Conservation (phyloP, 2,797 vertebrate species). For the Lithobates pipiens region DNA sequence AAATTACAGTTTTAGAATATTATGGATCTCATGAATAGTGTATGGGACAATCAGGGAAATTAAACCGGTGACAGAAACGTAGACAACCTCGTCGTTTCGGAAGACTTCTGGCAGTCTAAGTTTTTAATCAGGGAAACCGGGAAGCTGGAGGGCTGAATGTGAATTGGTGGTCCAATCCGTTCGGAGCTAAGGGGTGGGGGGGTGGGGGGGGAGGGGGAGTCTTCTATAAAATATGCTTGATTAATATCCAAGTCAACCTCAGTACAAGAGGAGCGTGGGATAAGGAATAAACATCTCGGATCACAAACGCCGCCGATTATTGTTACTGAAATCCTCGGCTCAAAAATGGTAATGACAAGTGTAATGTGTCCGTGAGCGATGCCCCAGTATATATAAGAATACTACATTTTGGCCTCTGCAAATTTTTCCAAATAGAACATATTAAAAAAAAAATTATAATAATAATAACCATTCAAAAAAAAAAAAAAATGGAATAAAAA, state of each 20-base stretch:
- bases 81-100: slow-evolving; percentile 70
- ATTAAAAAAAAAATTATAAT: too few relatives aligned
- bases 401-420: too few relatives aligned
- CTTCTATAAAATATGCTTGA: slow-evolving; percentile 23
- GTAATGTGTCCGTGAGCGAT: not conserved
- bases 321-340: not conserved
- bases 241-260: slow-evolving; percentile 29
- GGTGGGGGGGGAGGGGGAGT: not conserved
- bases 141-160: slow-evolving; percentile 74
- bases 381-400: not conserved
- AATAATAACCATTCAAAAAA: too few relatives aligned
- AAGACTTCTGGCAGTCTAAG: slow-evolving; percentile 77
- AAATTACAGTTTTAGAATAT: slow-evolving; percentile 84
- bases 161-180: slow-evolving; percentile 64
- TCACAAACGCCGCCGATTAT: not conserved
- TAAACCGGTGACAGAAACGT: slow-evolving; percentile 74
- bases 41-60: slow-evolving; percentile 76
- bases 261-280: not conserved
- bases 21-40: slow-evolving; percentile 87
- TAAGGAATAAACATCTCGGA: slow-evolving; percentile 10
- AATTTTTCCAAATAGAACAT: too few relatives aligned
- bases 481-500: too few relatives aligned
- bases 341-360: not conserved
- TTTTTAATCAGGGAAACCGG: slow-evolving; percentile 77
- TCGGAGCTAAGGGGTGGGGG: not conserved